Conservation (phyloP, 2,888 invertebrate species). For the Adelognathus sp. region DNA sequence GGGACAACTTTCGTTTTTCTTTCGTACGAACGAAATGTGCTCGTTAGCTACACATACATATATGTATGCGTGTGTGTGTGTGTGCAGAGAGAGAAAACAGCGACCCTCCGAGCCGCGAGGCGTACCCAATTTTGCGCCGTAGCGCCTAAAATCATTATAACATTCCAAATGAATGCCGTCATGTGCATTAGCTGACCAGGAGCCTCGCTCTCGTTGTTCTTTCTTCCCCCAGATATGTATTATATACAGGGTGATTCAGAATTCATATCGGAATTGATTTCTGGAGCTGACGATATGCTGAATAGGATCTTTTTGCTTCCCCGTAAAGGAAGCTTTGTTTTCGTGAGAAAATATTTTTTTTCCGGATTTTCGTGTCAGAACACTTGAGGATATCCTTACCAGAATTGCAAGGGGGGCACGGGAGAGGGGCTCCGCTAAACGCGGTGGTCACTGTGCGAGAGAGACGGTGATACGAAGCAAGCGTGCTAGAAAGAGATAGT, state of each 20-base stretch:
- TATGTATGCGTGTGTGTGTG: background rate
- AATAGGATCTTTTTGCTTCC: too few relatives aligned
- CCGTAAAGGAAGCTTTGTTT: too few relatives aligned
- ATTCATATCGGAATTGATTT: conserved; percentile 28
- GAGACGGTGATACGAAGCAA: too few relatives aligned
- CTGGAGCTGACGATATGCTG: too few relatives aligned
- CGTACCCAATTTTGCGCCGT: conserved; percentile 61
- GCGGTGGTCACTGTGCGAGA: too few relatives aligned
- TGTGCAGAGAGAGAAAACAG: background rate
- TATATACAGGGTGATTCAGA: conserved; percentile 14
- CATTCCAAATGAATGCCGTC: conserved; percentile 73
- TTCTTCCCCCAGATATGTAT: background rate
- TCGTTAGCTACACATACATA: conserved; percentile 65
- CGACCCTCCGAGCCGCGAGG: conserved; percentile 16
- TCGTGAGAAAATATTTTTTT: too few relatives aligned
- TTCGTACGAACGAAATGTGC: conserved; percentile 66
- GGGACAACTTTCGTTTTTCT: conserved; percentile 74
- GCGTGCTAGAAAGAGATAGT: too few relatives aligned
- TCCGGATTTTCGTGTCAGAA: too few relatives aligned
- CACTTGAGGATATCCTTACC: too few relatives aligned
- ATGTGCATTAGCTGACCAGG: conserved; percentile 62
- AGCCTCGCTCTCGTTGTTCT: conserved; percentile 20
- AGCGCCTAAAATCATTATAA: conserved; percentile 70
- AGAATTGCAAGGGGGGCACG: too few relatives aligned
- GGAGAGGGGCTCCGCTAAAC: too few relatives aligned